Conservation (phyloP, 2,888 invertebrate species). For the Chrysotoxum bicinctum region DNA sequence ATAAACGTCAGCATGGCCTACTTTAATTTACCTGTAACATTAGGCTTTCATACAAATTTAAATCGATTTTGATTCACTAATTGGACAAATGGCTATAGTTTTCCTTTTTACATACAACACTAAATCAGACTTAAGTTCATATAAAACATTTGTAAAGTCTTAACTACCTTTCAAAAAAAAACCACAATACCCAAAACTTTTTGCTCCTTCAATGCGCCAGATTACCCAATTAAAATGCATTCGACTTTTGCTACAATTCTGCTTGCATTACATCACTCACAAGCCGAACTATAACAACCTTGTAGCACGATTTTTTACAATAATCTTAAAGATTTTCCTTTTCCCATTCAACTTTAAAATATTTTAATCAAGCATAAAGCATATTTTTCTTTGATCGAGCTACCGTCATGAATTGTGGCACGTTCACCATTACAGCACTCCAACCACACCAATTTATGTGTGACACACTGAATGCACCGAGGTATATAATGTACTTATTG, state of each 20-base stretch:
- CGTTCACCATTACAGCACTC: neutral
- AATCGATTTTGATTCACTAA: neutral
- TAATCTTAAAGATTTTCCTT: constrained; percentile 43
- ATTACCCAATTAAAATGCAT: constrained; percentile 34
- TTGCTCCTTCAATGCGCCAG: constrained; percentile 18
- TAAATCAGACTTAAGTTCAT: neutral
- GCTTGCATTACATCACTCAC: constrained; percentile 40
- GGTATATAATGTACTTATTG: neutral
- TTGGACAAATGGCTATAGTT: constrained; percentile 20
- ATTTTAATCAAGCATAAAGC: constrained; percentile 68
- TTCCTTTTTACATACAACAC: neutral
- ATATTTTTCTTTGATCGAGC: constrained; percentile 49
- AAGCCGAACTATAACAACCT: constrained; percentile 49
- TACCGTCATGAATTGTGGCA: constrained; percentile 43
- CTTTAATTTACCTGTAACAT: neutral
- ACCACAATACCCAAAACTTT: constrained; percentile 2
- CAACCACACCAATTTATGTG: constrained; percentile 32
- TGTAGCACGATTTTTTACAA: constrained; percentile 58
- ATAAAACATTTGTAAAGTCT: neutral
- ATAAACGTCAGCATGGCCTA: neutral
- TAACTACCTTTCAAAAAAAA: constrained; percentile 20
- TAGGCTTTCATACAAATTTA: neutral
- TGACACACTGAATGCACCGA: constrained; percentile 32
- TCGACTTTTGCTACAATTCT: constrained; percentile 20
- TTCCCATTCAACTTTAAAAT: constrained; percentile 43